Conservation (phyloP, 2,888 invertebrate genomes). For the Hyposoter didymator region DNA sequence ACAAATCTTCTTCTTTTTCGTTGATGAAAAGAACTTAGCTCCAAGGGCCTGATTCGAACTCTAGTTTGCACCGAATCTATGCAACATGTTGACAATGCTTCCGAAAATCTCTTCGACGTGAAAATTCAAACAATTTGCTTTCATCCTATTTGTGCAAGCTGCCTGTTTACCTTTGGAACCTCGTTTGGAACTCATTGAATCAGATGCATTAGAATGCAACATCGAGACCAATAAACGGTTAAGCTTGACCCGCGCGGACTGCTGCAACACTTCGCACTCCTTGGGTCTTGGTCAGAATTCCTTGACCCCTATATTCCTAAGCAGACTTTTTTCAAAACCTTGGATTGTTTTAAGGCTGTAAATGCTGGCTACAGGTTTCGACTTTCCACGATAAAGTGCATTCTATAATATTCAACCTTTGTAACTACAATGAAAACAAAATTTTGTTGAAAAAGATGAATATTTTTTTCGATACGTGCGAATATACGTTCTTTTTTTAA, state of each 20-base stretch:
- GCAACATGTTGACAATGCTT: background rate
- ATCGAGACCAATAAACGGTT: no score
- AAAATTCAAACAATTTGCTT: background rate
- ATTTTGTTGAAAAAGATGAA: no score
- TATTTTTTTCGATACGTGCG: no score
- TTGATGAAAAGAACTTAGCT: background rate
- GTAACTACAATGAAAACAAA: no score
- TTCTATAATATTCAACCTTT: background rate
- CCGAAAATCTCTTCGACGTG: background rate
- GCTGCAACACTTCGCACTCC: no score
- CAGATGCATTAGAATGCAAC: background rate
- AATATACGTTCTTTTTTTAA: no score
- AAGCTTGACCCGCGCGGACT: no score
- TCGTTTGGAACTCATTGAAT: background rate
- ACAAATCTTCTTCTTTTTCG: background rate
- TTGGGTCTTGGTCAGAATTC: no score
- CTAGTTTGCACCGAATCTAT: background rate
- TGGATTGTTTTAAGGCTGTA: no score
- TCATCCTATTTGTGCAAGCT: no score
- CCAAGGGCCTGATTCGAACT: background rate
- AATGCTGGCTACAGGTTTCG: background rate
- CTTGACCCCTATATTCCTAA: no score
- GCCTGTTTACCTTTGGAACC: background rate
- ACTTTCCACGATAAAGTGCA: background rate
- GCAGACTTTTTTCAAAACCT: background rate